phyloP scores from a whole-genome alignment of 2,888 invertebrate species.

The Stenichneumon culpator region DNA sequence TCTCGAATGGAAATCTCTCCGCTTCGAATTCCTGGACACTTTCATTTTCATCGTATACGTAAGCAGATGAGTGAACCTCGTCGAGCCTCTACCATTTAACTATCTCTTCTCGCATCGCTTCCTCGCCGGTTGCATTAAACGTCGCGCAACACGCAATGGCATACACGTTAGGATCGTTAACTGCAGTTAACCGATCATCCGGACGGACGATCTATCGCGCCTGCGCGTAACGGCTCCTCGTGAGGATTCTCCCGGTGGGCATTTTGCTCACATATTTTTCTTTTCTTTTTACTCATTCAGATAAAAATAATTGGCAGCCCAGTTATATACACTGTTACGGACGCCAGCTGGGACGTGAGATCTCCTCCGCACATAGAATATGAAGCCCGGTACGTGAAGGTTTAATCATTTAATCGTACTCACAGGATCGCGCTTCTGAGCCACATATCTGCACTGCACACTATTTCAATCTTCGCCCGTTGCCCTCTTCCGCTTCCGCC shows the following conservation, averaged over 20 bases:
- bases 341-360: not conserved
- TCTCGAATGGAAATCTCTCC: slow-evolving; percentile 62
- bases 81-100: slow-evolving; percentile 13
- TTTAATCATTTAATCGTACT: slow-evolving; percentile 72
- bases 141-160: slow-evolving; percentile 25
- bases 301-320: not conserved
- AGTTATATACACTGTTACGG: too few species aligned
- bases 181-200: not conserved
- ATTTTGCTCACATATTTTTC: not conserved
- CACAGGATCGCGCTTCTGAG: slow-evolving; percentile 80
- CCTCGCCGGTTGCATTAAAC: slow-evolving; percentile 35
- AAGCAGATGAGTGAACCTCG: slow-evolving; percentile 62
- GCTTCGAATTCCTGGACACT: slow-evolving; percentile 61
- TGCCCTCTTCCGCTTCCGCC: slow-evolving; percentile 55
- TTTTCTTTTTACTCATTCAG: not conserved
- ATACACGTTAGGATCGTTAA: slow-evolving; percentile 1
- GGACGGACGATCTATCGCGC: not conserved
- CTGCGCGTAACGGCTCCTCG: not conserved
- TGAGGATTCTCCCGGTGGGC: not conserved
- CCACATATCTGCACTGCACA: slow-evolving; percentile 82
- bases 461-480: slow-evolving; percentile 74
- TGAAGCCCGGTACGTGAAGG: not conserved
- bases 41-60: slow-evolving; percentile 68
- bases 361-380: not conserved
- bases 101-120: slow-evolving; percentile 30